Evolutionary conservation across 2,888 invertebrate genomes (phyloP).

Genomic region (Arenicola marina): DNA sequence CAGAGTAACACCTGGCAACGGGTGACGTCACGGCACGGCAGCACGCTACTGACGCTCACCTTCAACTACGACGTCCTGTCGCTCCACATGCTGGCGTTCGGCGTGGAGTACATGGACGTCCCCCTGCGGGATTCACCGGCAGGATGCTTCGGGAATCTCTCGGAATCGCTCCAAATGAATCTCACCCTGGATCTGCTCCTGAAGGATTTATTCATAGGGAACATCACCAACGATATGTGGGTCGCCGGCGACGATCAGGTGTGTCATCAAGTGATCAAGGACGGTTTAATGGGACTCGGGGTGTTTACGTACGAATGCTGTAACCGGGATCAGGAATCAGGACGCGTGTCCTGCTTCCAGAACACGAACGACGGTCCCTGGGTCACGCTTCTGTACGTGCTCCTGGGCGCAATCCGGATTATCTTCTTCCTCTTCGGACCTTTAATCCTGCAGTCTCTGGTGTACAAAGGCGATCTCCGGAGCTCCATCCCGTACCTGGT

Average conservation of each 20-base stretch:
- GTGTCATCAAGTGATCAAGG: neutral
- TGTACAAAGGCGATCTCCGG: slow-evolving; percentile 3
- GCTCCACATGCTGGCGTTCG: slow-evolving; percentile 48
- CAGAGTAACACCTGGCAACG: slow-evolving; percentile 51
- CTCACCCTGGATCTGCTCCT: neutral
- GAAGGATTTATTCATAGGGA: neutral
- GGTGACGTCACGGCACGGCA: slow-evolving; percentile 51
- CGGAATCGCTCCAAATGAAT: neutral
- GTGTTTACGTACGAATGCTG: neutral
- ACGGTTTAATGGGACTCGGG: neutral
- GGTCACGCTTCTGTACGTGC: neutral
- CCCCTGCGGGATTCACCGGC: too few species aligned
- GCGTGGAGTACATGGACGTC: slow-evolving; percentile 43
- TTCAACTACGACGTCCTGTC: slow-evolving; percentile 56
- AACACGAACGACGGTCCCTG: neutral
- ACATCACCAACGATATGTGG: neutral
- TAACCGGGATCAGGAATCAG: neutral
- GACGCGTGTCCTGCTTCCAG: neutral
- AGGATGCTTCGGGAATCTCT: neutral
- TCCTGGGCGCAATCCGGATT: neutral
- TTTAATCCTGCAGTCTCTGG: neutral
- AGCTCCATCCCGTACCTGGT: neutral
- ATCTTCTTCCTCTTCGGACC: neutral
- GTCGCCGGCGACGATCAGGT: neutral
- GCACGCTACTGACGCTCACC: slow-evolving; percentile 50